Base-by-base conservation (phyloP, 2,797 vertebrate species). In the Poeciliopsis gracilis region DNA sequence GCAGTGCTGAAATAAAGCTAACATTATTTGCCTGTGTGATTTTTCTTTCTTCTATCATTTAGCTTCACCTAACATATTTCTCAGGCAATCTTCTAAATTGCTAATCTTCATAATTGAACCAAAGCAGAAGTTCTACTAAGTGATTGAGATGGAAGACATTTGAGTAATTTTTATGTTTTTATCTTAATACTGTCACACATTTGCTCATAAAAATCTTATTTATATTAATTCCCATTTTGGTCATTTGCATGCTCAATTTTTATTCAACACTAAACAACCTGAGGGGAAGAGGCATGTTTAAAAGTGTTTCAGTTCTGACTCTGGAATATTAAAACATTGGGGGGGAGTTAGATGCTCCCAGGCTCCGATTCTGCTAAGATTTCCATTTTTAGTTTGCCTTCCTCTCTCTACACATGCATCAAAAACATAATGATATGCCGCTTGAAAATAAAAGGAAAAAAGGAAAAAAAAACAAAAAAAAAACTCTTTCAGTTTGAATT, bases 401-500 rank as follows among this genome's bases (percentile, higher is more conserved):
- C 20, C 23, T 79, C 77, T 74, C 55, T 38, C 75, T 5, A 73
- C 75, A 82, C 79, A 83, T 61, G 57, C 30, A 9, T 49, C 66
- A 61, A 76, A 88, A 73, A 73, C 61, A 13, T 73, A 67, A 78
- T 79, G 83, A 89, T 77, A 74, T n/a, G 73, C 76, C 47, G 74
- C 81, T 73, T 33, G 41, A 76, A 83, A 89, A 89, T 82, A 57
- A 75, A 73, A 18, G 59, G 30, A 75, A 72, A 55, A 80, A 80
- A 43, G 15, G 43, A 30, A 41, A 41, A 7, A 41, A 9, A 41
- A 41, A 73, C n/a, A n/a, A 75, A 55, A 51, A 23, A 25, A 51
- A 69, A 81, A 82, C 77, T 75, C 85, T 81, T 84, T 87, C 84
- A 81, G 73, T 66, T 77, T 77, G 78, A 41, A 80, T 91, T 88